These are phyloP conservation scores for Sebastes reedi DNA, from an alignment of 2,797 vertebrate species.

Conservation along the genomic window DNA sequence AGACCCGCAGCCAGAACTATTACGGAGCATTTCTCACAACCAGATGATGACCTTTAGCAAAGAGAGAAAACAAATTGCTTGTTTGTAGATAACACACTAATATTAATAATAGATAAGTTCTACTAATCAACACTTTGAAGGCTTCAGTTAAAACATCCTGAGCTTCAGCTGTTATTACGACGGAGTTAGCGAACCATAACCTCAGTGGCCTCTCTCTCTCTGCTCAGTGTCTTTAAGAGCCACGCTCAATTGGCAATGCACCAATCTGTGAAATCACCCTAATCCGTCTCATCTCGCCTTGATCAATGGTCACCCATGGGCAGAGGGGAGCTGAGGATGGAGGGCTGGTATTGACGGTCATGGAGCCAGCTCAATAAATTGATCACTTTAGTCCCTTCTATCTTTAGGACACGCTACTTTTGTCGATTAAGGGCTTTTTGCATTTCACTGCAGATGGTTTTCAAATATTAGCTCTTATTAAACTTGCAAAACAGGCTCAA, in stretches of 20 bases:
- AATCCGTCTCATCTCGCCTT: conserved; percentile 58
- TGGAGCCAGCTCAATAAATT: conserved; percentile 51
- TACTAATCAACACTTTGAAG: neutral
- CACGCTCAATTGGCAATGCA: conserved; percentile 45
- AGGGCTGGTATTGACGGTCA: conserved; percentile 46
- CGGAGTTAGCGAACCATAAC: neutral
- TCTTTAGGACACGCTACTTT: conserved; percentile 48
- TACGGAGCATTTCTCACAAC: neutral
- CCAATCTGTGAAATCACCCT: conserved; percentile 65
- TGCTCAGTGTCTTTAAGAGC: conserved; percentile 32
- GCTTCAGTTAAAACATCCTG: neutral
- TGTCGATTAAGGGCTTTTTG: conserved; percentile 56
- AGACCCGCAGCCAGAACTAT: neutral
- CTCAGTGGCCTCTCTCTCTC: conserved; percentile 8
- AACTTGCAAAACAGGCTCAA: conserved; percentile 54
- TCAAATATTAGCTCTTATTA: conserved; percentile 51
- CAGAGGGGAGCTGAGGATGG: neutral
- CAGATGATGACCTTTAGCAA: neutral
- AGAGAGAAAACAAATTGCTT: neutral
- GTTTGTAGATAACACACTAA: neutral
- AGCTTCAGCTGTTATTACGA: neutral
- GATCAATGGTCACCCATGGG: conserved; percentile 69
- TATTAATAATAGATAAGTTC: neutral
- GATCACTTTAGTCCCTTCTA: conserved; percentile 49
- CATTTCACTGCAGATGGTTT: conserved; percentile 43